Evolutionary conservation across 2,797 vertebrate species (phyloP), one percentile per base, ranked within the genome.

Genomic region (Salmo trutta): DNA sequence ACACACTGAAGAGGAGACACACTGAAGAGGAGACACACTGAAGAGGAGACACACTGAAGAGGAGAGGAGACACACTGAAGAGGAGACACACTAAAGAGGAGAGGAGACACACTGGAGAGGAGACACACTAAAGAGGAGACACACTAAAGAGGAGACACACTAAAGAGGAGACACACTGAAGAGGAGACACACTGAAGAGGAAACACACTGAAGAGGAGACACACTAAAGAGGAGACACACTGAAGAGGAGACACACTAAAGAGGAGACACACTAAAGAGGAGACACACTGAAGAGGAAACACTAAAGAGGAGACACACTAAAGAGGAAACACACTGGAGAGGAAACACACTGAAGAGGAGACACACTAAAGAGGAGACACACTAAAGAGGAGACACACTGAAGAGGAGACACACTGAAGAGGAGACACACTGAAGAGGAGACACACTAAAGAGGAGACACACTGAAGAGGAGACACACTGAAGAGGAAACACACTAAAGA

Each of bases 111-210:
- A 68, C 78, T 66, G 53, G 77, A 84, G 86, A 29, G 2, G 29
- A 29, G 29, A 29, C 29, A 33, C 31, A 4, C 68, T 62, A 69
- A 76, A 16, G 0, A 7, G 79, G 85, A 77, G 78, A 17, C 74
- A 85, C 64, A 67, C 78, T 66, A 47, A 77, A 83, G 86, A 86
- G 78, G 78, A 19, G 76, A 85, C 65, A 84, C 31, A 78, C 2
- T 3, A 79, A 77, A 47, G 54, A 14, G 27, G 27, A 33, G 31
- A 24, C 24, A 33, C 31, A 3, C 68, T 62, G 71, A 76, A 16
- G 0, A 7, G 78, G 85, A 77, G 78, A 17, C 75, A 85, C 65
- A 62, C 78, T 66, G 47, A 77, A 83, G 86, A 47, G 10, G 41
- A 47, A 10, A 14, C 41, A 2, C 70, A 68, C 78, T 66, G 53